Conservation (phyloP, 2,797 vertebrate genomes). For the Anguilla anguilla region DNA sequence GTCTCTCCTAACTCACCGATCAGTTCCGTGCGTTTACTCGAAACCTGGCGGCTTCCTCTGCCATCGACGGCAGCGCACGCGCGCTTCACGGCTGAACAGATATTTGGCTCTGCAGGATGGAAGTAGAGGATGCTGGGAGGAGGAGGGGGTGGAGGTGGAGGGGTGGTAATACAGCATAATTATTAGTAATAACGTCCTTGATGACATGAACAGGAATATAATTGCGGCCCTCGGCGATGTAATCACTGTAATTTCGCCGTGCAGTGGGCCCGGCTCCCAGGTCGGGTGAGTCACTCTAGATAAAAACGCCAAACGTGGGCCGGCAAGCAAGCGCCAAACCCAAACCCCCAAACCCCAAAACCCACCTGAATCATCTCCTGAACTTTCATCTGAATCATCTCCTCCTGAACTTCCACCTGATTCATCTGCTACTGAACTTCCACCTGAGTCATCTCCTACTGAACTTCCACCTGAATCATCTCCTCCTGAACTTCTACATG, state of each 20-base stretch:
- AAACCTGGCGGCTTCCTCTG: not conserved
- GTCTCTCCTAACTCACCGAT: not conserved
- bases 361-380: not conserved
- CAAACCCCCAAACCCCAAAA: not conserved
- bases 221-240: not conserved
- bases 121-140: not conserved
- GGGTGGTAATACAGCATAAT: not conserved
- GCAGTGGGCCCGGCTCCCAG: not conserved
- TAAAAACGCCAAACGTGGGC: not conserved
- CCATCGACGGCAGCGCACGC: no score
- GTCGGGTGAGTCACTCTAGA: not conserved
- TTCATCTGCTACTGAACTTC: no score
- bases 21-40: not conserved
- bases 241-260: not conserved
- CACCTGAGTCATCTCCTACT: no score
- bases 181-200: not conserved
- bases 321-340: not conserved
- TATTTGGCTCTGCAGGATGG: not conserved
- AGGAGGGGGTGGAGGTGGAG: not conserved
- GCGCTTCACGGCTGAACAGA: not conserved
- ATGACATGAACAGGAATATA: not conserved
- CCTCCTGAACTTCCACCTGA: no score
- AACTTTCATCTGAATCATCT: no score
- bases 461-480: no score
- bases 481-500: no score